phyloP scores from a whole-genome alignment of 2,888 invertebrate genomes.

The Glyphotaelius pellucidus region DNA sequence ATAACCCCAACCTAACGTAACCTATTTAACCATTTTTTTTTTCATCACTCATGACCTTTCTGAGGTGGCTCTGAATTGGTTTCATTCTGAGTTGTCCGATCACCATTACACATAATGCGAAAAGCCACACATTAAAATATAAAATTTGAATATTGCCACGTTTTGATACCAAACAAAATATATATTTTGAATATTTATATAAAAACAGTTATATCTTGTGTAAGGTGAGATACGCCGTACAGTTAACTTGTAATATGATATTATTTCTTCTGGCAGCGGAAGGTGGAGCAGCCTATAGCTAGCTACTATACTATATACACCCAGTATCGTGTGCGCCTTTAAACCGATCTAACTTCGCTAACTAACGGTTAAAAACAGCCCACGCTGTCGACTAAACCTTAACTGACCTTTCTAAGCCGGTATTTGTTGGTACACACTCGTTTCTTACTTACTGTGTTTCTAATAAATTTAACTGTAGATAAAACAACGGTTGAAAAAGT shows the following conservation, averaged over 20 bases:
- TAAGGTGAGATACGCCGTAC: neutral
- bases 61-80: no score
- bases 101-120: no score
- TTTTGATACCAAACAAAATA: no score
- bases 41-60: no score
- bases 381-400: conserved; percentile 55
- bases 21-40: no score
- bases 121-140: no score
- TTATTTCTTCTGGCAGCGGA: neutral
- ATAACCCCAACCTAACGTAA: no score
- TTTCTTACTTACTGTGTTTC: neutral
- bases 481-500: neutral
- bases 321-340: neutral
- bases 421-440: conserved; percentile 45
- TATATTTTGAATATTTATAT: neutral
- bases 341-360: conserved; percentile 6
- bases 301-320: neutral
- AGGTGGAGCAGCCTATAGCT: neutral
- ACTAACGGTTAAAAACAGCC: conserved; percentile 41
- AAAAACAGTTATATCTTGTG: neutral
- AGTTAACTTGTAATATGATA: neutral
- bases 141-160: no score
- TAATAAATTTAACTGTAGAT: neutral
- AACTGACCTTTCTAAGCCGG: conserved; percentile 62
- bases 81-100: no score